phyloP scores from a whole-genome alignment of 2,797 vertebrate genomes.

The Rhyacichthys aspro region DNA sequence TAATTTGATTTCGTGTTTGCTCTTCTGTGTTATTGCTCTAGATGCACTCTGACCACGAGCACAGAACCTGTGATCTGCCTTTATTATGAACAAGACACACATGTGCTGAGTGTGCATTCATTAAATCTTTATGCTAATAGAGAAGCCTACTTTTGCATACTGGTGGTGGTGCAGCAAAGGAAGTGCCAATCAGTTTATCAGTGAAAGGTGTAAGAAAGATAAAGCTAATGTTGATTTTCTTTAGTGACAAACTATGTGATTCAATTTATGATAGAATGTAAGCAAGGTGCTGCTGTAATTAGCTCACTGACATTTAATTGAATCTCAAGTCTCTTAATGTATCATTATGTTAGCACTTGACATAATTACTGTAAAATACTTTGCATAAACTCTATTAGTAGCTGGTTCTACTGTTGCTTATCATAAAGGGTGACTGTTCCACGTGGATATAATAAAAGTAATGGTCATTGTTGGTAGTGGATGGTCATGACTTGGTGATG shows the following conservation, averaged over 20 bases:
- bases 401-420: neutral
- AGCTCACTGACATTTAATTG: constrained; percentile 30
- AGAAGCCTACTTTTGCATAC: neutral
- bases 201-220: neutral
- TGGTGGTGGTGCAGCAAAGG: neutral
- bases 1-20: too few relatives aligned
- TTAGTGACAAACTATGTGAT: constrained; percentile 12
- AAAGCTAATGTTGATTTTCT: constrained; percentile 1
- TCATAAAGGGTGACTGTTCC: neutral
- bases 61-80: neutral
- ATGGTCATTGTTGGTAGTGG: constrained; percentile 4
- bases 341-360: constrained; percentile 24
- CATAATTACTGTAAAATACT: constrained; percentile 36
- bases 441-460: too few relatives aligned
- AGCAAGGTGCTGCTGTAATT: constrained; percentile 26
- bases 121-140: neutral
- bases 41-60: neutral
- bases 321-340: constrained; percentile 23
- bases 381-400: neutral
- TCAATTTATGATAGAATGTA: constrained; percentile 29
- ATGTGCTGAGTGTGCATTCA: constrained; percentile 2
- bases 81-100: neutral
- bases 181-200: neutral
- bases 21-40: too few relatives aligned
- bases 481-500: too few relatives aligned